Evolutionary conservation across 2,888 invertebrate species (phyloP).

Genomic region (Drosophila macrothrix): DNA sequence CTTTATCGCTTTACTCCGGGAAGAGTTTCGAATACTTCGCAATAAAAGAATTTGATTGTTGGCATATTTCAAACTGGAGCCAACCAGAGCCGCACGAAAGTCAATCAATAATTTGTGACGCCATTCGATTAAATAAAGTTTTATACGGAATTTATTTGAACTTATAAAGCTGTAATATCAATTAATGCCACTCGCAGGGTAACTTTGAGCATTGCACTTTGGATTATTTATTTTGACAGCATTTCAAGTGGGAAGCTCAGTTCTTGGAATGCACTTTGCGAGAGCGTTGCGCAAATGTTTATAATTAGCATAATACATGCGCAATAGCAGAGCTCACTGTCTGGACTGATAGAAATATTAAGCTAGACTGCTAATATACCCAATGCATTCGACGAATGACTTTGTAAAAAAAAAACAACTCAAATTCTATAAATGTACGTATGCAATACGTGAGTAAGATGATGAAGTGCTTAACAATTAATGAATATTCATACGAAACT

Average conservation of each 20-base stretch:
- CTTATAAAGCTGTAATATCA: neutral
- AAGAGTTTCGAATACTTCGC: slow-evolving; percentile 27
- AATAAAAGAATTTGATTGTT: slow-evolving; percentile 50
- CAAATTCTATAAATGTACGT: neutral
- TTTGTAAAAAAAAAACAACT: neutral
- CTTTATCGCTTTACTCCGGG: slow-evolving; percentile 20
- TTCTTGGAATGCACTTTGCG: slow-evolving; percentile 29
- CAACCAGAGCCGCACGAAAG: neutral
- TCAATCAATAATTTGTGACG: slow-evolving; percentile 9
- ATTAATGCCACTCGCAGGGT: neutral
- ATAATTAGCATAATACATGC: slow-evolving; percentile 44
- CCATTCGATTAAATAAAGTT: slow-evolving; percentile 10
- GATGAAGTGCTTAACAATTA: neutral
- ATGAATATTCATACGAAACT: neutral
- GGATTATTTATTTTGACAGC: slow-evolving; percentile 14
- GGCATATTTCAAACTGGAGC: neutral
- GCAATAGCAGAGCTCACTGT: slow-evolving; percentile 3
- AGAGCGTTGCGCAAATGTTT: slow-evolving; percentile 11
- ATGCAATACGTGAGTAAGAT: neutral
- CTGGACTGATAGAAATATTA: neutral
- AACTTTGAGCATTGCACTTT: slow-evolving; percentile 31
- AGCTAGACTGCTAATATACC: neutral
- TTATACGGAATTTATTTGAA: slow-evolving; percentile 1
- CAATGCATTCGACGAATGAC: neutral
- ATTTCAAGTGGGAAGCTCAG: slow-evolving; percentile 24